These are phyloP conservation scores for Hippocampus barbouri DNA, from an alignment of 2,113 vertebrate species.

Conservation along the genomic window DNA sequence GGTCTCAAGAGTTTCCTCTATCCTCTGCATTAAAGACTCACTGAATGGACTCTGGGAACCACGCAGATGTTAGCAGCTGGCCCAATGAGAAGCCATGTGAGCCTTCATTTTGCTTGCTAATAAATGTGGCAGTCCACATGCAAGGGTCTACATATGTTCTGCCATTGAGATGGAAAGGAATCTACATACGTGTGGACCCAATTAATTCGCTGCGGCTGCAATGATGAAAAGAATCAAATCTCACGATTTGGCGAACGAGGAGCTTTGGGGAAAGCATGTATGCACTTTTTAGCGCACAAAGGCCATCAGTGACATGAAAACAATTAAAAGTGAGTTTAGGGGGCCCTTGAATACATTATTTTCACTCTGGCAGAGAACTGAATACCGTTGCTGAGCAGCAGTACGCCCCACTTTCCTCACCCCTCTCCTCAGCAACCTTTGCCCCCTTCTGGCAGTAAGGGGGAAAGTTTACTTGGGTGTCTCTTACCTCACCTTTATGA, in stretches of 20 bases:
- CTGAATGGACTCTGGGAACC: conserved; percentile 68
- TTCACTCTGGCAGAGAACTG: conserved; percentile 50
- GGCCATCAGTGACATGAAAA: conserved; percentile 47
- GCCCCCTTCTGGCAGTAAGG: conserved; percentile 63
- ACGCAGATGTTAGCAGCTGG: conserved; percentile 60
- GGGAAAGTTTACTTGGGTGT: conserved; percentile 80
- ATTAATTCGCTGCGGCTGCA: conserved; percentile 18
- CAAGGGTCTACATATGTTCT: conserved; percentile 20
- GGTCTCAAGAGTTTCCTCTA: conserved; percentile 60
- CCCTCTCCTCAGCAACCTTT: conserved; percentile 68
- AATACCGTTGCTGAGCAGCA: conserved; percentile 79
- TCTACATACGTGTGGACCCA: conserved; percentile 13
- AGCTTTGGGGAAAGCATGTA: conserved; percentile 25
- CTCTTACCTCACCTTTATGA: conserved; percentile 78
- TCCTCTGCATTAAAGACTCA: conserved; percentile 45
- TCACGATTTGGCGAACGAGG: not conserved
- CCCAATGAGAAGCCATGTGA: conserved; percentile 22
- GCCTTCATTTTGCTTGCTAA: conserved; percentile 10
- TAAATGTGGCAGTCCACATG: conserved; percentile 17
- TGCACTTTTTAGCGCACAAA: conserved; percentile 33
- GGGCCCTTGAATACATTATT: conserved; percentile 52
- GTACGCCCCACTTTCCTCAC: conserved; percentile 26
- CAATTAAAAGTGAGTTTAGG: conserved; percentile 63
- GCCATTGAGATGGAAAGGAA: conserved; percentile 17
- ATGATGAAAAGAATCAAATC: conserved; percentile 47